Conservation (phyloP, 2,113 vertebrate species). For the Tachuris rubrigastra region DNA sequence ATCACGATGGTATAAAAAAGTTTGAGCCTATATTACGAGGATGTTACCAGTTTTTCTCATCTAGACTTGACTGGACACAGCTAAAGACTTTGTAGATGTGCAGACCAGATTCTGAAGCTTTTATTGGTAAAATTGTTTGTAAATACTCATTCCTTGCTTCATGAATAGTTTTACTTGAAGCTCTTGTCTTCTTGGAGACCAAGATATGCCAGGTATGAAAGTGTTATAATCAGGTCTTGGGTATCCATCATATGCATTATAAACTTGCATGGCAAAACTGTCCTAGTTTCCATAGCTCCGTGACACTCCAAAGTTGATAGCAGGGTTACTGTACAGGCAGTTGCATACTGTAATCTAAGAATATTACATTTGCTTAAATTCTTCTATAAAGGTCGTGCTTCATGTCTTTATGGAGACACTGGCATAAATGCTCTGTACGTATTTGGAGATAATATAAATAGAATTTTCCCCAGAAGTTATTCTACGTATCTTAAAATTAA, state of each 20-base stretch:
- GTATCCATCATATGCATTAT: not conserved
- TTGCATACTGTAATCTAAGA: constrained; percentile 37
- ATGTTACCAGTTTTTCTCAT: not conserved
- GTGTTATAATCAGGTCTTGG: not conserved
- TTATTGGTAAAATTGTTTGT: not conserved
- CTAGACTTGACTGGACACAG: not conserved
- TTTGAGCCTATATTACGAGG: not conserved
- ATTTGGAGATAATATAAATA: constrained; percentile 61
- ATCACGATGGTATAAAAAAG: fast-evolving
- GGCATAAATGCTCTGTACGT: constrained; percentile 18
- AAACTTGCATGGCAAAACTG: not conserved
- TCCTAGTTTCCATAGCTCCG: not conserved
- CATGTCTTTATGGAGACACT: constrained; percentile 6
- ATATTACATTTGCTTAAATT: not conserved
- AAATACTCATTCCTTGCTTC: not conserved
- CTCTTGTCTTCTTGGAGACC: not conserved
- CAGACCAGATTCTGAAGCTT: not conserved
- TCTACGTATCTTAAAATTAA: not conserved
- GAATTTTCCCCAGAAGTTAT: not conserved
- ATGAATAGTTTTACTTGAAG: not conserved
- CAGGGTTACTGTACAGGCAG: not conserved
- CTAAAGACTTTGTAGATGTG: not conserved
- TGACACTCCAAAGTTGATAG: not conserved
- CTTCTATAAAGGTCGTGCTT: not conserved
- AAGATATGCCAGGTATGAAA: not conserved